Base-by-base conservation (phyloP, 2,888 invertebrate species). In the Synanthedon vespiformis region DNA sequence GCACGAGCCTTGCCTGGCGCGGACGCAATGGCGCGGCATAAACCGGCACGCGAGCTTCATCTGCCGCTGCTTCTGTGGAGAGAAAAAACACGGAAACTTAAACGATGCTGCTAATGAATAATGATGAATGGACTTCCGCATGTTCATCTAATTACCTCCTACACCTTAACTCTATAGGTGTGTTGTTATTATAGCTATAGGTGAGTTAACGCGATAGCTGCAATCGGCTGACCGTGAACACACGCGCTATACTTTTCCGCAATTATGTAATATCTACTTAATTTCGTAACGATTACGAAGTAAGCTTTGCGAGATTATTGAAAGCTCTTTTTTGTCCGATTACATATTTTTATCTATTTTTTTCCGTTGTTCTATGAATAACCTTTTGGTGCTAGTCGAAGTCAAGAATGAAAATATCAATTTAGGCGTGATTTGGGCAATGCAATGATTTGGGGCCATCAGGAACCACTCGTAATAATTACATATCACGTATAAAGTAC, bases 41-140 rank as follows among this genome's bases (percentile, higher is more conserved):
- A 56, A 51, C 55, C 60, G 61, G 69, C 81, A 79, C 78, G 80
- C 78, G 67, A 72, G 58, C 57, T 60, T 64, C 59, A 57, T 65
- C 62, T 61, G 57, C 59, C 49, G 44, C 52, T 54, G 56, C 57
- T 63, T 63, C 63, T 58, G 62, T 53, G 72, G 68, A 83, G 84
- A 50, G 51, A 54, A 56, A 86, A 84, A 83, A 75, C 72, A 62
- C 82, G 85, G 83, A 86, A 86, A 67, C 70, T 65, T 68, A 68
- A 70, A 67, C 68, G 76, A 78, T 78, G 77, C 69, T 75, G 69
- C 62, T 82, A 74, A 82, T 83, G 73, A 82, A 81, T 80, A 77
- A 70, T 72, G 69, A 72, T 73, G 67, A 70, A 73, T 70, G 60
- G 63, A 68, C 77, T 86, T 85, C 87, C 85, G 82, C 67, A 67